Evolutionary conservation across 2,888 invertebrate species (phyloP), one percentile per base, ranked within the genome.

Genomic region (Papilio protenor): DNA sequence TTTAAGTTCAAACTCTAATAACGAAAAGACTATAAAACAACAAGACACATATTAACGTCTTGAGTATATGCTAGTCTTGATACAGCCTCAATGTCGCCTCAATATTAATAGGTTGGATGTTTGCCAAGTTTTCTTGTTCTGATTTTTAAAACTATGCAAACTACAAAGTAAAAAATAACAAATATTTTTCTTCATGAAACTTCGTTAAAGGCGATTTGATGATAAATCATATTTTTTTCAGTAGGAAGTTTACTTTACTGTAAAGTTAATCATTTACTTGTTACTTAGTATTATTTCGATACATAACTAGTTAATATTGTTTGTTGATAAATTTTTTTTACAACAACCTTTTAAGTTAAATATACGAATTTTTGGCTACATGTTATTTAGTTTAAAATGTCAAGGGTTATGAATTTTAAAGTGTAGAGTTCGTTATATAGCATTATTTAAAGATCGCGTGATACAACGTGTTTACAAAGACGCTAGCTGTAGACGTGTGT

Each of bases 391-490:
- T 52, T 52, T 52, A 52, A 49, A 55, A 55, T 55, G 8, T n/a
- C n/a, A 55, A 55, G 55, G 55, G 55, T 55, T 21, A 55, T 4
- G n/a, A 55, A 55, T 55, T 55, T 55, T 55, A 55, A 55, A 55
- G 55, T n/a, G n/a, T 55, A 55, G 55, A n/a, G 21, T 23, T 59
- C 57, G 16, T 21, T 59, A 23, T 21, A 12, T 21, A 59, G 57
- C 57, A 33, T 61, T 27, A 27, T 61, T 78, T 64, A 66, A 70
- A 78, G 81, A 83, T 83, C 81, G 80, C 79, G 83, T 84, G 89
- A 89, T 89, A 82, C 81, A 81, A 80, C 83, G 81, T 88, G 89
- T 89, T 90, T 89, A 89, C 88, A 87, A 85, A 87, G 86, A 82
- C 84, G 81, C 82, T 78, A 76, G 78, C 78, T 75, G 72, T 79